phyloP scores from a whole-genome alignment of 2,797 vertebrate genomes.

The Tragopan temminckii region DNA sequence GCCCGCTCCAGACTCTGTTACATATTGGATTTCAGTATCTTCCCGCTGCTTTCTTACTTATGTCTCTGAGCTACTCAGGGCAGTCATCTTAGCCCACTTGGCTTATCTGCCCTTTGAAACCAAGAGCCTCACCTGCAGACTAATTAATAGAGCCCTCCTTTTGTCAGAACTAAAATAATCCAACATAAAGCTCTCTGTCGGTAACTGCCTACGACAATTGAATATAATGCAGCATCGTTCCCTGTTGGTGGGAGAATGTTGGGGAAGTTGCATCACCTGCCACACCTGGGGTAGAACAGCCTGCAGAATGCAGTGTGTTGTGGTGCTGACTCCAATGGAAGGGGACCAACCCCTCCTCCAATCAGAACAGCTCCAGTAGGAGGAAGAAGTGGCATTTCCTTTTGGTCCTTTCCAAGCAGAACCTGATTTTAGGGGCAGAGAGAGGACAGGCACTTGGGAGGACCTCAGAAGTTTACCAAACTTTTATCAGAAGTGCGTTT shows the following conservation, averaged over 20 bases:
- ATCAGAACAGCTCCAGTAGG: not conserved
- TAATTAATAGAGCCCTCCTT: not conserved
- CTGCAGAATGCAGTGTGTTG: not conserved
- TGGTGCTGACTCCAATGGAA: not conserved
- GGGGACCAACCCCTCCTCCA: not conserved
- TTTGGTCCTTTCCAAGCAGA: not conserved
- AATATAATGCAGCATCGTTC: not conserved
- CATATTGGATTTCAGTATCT: not conserved
- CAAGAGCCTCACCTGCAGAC: not conserved
- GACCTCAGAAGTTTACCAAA: not conserved
- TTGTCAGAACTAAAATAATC: not conserved
- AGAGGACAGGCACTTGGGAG: not conserved
- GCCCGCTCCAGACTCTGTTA: not conserved
- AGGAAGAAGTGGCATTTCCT: not conserved
- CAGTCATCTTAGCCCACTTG: not conserved
- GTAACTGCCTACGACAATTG: not conserved
- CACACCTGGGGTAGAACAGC: not conserved
- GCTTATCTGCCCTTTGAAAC: not conserved
- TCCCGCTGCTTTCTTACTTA: not conserved
- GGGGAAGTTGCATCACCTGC: not conserved
- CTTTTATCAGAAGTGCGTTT: not conserved
- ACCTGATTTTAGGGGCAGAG: not conserved
- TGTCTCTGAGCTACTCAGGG: not conserved
- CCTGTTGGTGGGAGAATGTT: not conserved
- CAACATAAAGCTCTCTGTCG: not conserved